phyloP scores from a whole-genome alignment of 2,888 invertebrate species.

The Caenorhabditis sulstoni region DNA sequence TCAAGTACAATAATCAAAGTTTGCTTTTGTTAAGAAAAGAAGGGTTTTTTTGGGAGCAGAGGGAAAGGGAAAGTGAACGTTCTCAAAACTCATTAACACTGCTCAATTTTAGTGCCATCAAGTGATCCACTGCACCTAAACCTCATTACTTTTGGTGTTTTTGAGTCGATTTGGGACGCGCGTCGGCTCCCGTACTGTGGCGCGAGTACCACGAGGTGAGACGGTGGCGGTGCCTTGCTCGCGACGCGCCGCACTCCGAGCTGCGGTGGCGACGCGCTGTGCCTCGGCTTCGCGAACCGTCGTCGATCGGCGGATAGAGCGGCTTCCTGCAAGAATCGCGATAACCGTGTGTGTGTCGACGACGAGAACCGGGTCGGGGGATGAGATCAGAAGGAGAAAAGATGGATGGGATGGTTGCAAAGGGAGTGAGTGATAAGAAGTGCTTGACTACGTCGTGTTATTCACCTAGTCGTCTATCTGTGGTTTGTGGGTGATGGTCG shows the following conservation, averaged over 20 bases:
- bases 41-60: too few relatives aligned
- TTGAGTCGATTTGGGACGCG: slow-evolving; percentile 58
- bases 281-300: slow-evolving; percentile 56
- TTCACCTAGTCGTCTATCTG: too few relatives aligned
- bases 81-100: slow-evolving; percentile 10
- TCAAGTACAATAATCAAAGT: too few relatives aligned
- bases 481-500: too few relatives aligned
- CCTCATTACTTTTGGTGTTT: slow-evolving; percentile 58
- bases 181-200: slow-evolving; percentile 54
- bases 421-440: neutral
- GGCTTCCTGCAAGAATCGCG: slow-evolving; percentile 48
- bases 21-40: too few relatives aligned
- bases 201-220: slow-evolving; percentile 39
- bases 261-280: slow-evolving; percentile 35
- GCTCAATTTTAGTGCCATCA: slow-evolving; percentile 26
- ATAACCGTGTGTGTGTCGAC: neutral
- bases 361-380: neutral
- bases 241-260: slow-evolving; percentile 16
- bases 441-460: too few relatives aligned
- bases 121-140: slow-evolving; percentile 46
- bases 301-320: slow-evolving; percentile 57
- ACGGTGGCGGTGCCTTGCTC: slow-evolving; percentile 10
- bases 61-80: too few relatives aligned
- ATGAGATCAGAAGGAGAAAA: too few relatives aligned
- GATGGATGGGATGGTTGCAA: neutral